Percentiles rank a stretch among this genome's conserved stretches.
Conservation (phyloP, 2,888 invertebrate genomes). For the Entomobrya multifasciata region DNA sequence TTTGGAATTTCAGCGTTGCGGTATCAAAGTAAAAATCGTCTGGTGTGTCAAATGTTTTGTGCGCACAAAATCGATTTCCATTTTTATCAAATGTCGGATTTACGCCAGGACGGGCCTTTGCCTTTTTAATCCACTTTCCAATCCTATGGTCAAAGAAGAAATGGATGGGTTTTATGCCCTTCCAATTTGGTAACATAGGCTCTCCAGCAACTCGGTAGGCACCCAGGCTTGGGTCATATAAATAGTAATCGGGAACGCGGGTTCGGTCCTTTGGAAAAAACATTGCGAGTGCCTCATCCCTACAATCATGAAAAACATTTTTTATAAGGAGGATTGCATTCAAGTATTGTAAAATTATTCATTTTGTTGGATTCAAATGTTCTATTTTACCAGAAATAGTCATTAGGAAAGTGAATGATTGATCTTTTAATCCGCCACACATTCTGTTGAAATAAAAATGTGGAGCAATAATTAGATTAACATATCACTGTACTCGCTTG, state of each 20-base stretch:
- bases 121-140: constrained; percentile 56
- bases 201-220: constrained; percentile 36
- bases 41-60: constrained; percentile 39
- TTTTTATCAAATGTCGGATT: constrained; percentile 38
- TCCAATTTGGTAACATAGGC: constrained; percentile 44
- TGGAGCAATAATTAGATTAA: too few species aligned
- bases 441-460: too few species aligned
- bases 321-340: too few species aligned
- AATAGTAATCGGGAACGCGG: constrained; percentile 39
- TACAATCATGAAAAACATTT: too few species aligned
- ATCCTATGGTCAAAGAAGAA: constrained; percentile 55
- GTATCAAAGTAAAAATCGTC: constrained; percentile 70
- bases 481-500: too few species aligned
- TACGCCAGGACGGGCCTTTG: constrained; percentile 28
- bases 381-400: constrained; percentile 62
- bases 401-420: constrained; percentile 53
- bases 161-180: constrained; percentile 47
- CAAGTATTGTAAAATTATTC: too few species aligned
- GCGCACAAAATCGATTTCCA: background rate
- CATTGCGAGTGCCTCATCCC: constrained; percentile 59
- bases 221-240: constrained; percentile 29
- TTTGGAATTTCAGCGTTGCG: constrained; percentile 33
- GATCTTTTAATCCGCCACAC: constrained; percentile 69
- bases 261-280: constrained; percentile 69
- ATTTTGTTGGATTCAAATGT: too few species aligned